Evolutionary conservation across 2,888 invertebrate species (phyloP), one percentile per base, ranked within the genome.

Genomic region (Brachyptera putata): DNA sequence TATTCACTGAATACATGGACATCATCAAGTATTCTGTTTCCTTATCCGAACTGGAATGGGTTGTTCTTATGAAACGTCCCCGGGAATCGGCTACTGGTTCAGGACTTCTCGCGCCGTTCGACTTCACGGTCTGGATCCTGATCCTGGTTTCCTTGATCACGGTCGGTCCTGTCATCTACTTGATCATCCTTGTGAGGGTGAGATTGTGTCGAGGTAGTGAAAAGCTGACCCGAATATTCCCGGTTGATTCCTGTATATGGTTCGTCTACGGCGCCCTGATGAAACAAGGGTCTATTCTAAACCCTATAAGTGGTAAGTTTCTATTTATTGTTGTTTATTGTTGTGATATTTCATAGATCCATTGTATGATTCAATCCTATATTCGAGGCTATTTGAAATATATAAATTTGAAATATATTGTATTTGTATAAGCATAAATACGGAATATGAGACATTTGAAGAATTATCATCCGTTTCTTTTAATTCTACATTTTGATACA

Each of bases 241-340:
- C 83, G 0, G 68, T 91, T 16, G 79, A 83, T 0, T 82, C 87
- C 3, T 91, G 91, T 70, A 80, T 89, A 65, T 93, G 92, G 92
- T 93, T 92, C 70, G 87, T 88, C 2, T 93, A 92, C 70, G 91
- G 91, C 14, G 91, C 91, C 1, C 79, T 93, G 34, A 83, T 93
- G 76, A 93, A 92, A 69, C 93, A 93, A 75, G 92, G 93, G 55
- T 88, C 90, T 21, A 86, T 84, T 11, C 76, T 91, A 46, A 82
- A 85, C n/a, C 92, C 93, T 0, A 80, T 83, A 62, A 86, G 89
- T 69, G 91, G 92, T 92, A 73, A 79, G 77, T 60, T 39, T 25
- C 30, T 2, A 4, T 4, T n/a, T 14, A 22, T 46, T 46, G 3
- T 22, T n/a, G 7, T n/a, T n/a, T n/a, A n/a, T n/a, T n/a, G n/a